phyloP scores from a whole-genome alignment of 2,113 vertebrate genomes.

The Myocastor coypus region DNA sequence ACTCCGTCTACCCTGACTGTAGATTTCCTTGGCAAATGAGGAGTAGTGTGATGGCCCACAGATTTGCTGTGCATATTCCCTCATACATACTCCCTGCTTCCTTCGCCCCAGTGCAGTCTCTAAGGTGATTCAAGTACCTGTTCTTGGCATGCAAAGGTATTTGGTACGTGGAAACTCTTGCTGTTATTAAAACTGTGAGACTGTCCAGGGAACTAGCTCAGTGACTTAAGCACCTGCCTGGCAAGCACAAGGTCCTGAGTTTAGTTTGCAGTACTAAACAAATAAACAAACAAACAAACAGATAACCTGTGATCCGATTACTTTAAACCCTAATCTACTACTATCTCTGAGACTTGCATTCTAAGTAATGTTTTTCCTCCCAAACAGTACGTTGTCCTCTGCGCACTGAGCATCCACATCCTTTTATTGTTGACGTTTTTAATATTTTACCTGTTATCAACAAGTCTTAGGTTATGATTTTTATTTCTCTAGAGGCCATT shows the following conservation, averaged over 20 bases:
- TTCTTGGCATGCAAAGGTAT: background rate
- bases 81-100: background rate
- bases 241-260: too few relatives aligned
- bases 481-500: background rate
- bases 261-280: too few relatives aligned
- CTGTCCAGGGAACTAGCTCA: background rate
- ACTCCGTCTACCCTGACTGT: background rate
- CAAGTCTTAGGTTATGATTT: background rate
- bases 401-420: background rate
- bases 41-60: background rate
- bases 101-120: background rate
- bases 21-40: background rate
- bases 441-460: background rate
- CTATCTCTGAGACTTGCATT: background rate
- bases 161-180: background rate
- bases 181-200: background rate
- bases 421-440: conserved; percentile 22
- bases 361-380: background rate
- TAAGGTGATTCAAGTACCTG: background rate
- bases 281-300: too few relatives aligned
- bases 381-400: background rate
- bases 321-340: background rate
- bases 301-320: background rate
- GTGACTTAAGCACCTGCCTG: too few relatives aligned
- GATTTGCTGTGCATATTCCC: background rate